A percentile compares a stretch with the other conserved stretches of the same genome.
Evolutionary conservation across 2,113 vertebrate species (phyloP).

Genomic region (Scomber colias): DNA sequence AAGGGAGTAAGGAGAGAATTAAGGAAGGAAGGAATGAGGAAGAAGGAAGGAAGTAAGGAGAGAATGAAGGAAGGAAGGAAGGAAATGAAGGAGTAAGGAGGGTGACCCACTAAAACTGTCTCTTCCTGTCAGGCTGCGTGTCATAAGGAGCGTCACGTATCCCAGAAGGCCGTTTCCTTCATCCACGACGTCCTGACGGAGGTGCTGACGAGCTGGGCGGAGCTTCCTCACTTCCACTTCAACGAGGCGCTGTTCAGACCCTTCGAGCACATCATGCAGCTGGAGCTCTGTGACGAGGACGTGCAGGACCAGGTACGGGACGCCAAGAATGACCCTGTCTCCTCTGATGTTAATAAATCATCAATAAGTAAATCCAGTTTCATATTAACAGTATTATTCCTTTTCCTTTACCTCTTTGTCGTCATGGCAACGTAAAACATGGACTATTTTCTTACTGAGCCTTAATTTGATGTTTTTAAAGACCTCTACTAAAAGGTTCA

Average conservation of each 20-base stretch:
- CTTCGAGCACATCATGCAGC: slow-evolving; percentile 97
- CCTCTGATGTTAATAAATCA: too few species aligned
- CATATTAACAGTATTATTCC: neutral
- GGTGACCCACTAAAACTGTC: neutral
- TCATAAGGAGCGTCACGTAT: slow-evolving; percentile 95
- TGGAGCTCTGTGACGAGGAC: slow-evolving; percentile 97
- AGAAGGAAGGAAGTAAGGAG: too few species aligned
- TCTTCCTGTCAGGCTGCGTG: slow-evolving; percentile 89
- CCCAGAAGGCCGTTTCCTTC: slow-evolving; percentile 97
- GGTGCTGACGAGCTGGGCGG: slow-evolving; percentile 93
- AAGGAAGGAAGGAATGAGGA: too few species aligned
- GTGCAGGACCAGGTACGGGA: slow-evolving; percentile 93
- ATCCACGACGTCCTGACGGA: slow-evolving; percentile 97
- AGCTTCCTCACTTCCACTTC: slow-evolving; percentile 95
- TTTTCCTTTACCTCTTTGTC: too few species aligned
- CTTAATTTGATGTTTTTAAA: too few species aligned
- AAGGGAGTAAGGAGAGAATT: too few species aligned
- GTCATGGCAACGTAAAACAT: too few species aligned
- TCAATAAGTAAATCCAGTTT: neutral
- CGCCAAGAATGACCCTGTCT: too few species aligned
- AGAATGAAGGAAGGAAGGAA: too few species aligned
- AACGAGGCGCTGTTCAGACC: slow-evolving; percentile 96
- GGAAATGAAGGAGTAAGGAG: too few species aligned
- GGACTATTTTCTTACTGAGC: too few species aligned
- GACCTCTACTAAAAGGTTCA: too few species aligned